Percentiles rank a stretch among this genome's conserved stretches.
Conservation (phyloP, 2,797 vertebrate genomes). For the Rhinoraja longicauda region DNA sequence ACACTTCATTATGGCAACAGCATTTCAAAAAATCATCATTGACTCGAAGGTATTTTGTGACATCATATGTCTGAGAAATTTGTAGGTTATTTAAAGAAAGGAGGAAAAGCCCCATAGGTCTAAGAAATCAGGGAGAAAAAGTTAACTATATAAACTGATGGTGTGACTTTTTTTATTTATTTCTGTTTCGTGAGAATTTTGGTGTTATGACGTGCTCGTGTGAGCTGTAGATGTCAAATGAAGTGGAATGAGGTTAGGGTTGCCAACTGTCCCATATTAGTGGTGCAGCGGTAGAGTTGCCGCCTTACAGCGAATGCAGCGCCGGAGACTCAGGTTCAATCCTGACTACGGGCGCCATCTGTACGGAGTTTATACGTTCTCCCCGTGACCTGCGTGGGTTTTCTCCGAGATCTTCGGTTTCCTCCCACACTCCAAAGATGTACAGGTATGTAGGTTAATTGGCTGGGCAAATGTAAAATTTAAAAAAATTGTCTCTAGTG, state of each 20-base stretch:
- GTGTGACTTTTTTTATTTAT: not conserved
- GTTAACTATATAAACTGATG: not conserved
- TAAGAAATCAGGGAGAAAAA: not conserved
- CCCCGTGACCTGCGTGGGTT: no score
- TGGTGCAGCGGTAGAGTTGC: no score
- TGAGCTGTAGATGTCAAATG: slow-evolving; percentile 9
- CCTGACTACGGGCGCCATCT: no score
- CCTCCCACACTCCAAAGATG: no score
- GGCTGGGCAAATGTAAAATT: no score
- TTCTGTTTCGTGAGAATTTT: not conserved
- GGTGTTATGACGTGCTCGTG: not conserved
- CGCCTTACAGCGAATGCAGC: no score
- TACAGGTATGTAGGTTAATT: no score
- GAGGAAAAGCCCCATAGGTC: not conserved
- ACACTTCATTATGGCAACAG: not conserved
- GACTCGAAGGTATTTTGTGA: not conserved
- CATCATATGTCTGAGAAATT: not conserved
- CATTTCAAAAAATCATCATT: not conserved
- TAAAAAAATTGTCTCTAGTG: no score
- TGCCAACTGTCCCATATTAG: no score
- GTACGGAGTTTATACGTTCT: no score
- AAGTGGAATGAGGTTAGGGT: slow-evolving; percentile 12
- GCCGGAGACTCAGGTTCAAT: no score
- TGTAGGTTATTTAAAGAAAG: not conserved
- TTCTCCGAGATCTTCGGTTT: no score